Evolutionary conservation across 2,113 vertebrate species (phyloP).

Genomic region (Brachyhypopomus gauderio): DNA sequence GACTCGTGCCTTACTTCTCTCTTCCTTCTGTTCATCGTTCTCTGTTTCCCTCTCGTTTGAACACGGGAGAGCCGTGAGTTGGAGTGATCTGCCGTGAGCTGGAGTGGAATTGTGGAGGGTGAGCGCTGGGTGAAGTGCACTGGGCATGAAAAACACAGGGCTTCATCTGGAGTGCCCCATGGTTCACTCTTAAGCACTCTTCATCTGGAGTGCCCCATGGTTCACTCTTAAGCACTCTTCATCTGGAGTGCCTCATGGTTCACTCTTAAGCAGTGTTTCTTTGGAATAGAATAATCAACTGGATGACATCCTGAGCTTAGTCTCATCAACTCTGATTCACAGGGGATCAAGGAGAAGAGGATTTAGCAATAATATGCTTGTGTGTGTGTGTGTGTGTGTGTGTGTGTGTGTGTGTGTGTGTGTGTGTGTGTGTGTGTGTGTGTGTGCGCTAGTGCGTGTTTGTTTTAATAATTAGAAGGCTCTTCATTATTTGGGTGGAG

Average conservation of each 20-base stretch:
- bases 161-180: background rate
- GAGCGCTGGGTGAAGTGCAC: background rate
- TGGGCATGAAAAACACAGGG: background rate
- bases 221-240: background rate
- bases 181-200: background rate
- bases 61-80: too few species aligned
- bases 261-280: too few species aligned
- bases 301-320: background rate
- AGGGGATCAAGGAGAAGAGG: too few species aligned
- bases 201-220: background rate
- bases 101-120: too few species aligned
- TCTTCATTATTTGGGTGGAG: too few species aligned
- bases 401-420: background rate
- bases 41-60: background rate
- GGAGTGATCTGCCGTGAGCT: too few species aligned
- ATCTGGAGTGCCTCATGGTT: too few species aligned
- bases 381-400: background rate
- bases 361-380: too few species aligned
- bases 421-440: too few species aligned
- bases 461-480: constrained; percentile 6
- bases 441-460: too few species aligned
- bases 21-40: background rate
- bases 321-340: background rate
- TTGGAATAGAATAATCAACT: background rate
- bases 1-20: constrained; percentile 6